phyloP scores from a whole-genome alignment of 2,888 invertebrate species.

The Thera britannica region DNA sequence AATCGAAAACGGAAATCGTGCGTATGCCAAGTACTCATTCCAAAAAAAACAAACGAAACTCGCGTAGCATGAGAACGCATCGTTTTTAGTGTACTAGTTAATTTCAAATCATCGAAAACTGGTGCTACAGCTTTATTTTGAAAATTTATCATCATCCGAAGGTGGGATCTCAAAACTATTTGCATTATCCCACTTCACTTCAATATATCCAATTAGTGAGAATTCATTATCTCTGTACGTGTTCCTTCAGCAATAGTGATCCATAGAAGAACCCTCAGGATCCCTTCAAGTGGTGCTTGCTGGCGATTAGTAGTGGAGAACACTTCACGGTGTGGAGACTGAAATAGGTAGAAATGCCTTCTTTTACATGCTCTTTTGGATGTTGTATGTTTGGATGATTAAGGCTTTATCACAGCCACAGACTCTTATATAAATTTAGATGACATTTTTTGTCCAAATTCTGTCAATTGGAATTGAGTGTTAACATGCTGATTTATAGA shows the following conservation, averaged over 20 bases:
- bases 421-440: too few species aligned
- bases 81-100: too few species aligned
- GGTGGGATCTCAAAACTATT: constrained; percentile 34
- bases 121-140: background rate
- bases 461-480: too few species aligned
- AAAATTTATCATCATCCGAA: constrained; percentile 14
- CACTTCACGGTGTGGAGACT: constrained; percentile 49
- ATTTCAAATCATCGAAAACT: constrained; percentile 1
- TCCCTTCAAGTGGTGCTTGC: constrained; percentile 70
- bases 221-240: constrained; percentile 73
- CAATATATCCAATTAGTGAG: constrained; percentile 72
- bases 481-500: too few species aligned
- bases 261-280: constrained; percentile 74
- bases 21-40: too few species aligned
- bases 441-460: too few species aligned
- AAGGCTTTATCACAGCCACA: too few species aligned
- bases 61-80: too few species aligned
- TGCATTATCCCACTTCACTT: constrained; percentile 35
- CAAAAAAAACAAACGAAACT: too few species aligned
- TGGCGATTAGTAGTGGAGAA: constrained; percentile 74
- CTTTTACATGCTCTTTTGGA: background rate
- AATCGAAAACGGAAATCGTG: too few species aligned
- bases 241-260: constrained; percentile 74
- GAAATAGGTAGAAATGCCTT: constrained; percentile 24
- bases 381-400: too few species aligned